Base-by-base conservation (phyloP, 2,113 vertebrate genomes). In the Salvator merianae region DNA sequence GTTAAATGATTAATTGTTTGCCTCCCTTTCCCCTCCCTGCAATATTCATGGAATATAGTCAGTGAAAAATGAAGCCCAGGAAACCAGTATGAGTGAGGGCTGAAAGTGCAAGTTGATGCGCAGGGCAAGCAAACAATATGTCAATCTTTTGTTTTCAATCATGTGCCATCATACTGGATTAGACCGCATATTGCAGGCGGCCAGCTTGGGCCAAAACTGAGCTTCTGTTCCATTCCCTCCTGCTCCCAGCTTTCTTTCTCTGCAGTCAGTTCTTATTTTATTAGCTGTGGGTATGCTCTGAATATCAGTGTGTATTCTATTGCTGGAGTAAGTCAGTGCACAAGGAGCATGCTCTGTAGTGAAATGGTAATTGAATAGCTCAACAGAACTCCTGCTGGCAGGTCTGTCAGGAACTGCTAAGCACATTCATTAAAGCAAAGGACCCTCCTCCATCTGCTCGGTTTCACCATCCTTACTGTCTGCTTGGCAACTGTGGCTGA, bases 371-470 rank as follows among this genome's bases (percentile, higher is more conserved):
- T 5, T 53, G 80, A 38, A 86, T 65, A 82, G 47, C 90, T 66
- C 74, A 78, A 40, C 66, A 13, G 0, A 7, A 47, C 75, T 66
- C 59, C 1, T 34, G 78, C 74, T 32, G 84, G 83, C 36, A 40
- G 81, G 36, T 62, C 77, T 82, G 74, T 81, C 10, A 26, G 82
- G 83, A 85, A 74, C 40, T 28, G 5, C 62, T 82, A 84, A 69
- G 75, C 80, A 88, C 69, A 74, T 78, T 85, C 83, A 85, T 82
- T 88, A 88, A 82, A 85, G 83, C 47, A 79, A 88, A 82, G 70
- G 22, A 6, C 1, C 16, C 74, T 59, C 83, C 0, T 4, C 71
- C 63, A 78, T 84, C 9, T 34, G 70, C 8, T 26, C 10, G 0
- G 36, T 32, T 28, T 79, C 0, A 0, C 22, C 16, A 1, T n/a